Percentiles rank a stretch among this genome's conserved stretches.
phyloP scores from a whole-genome alignment of 1,140 invertebrate genomes.

The Panonychus citri region DNA sequence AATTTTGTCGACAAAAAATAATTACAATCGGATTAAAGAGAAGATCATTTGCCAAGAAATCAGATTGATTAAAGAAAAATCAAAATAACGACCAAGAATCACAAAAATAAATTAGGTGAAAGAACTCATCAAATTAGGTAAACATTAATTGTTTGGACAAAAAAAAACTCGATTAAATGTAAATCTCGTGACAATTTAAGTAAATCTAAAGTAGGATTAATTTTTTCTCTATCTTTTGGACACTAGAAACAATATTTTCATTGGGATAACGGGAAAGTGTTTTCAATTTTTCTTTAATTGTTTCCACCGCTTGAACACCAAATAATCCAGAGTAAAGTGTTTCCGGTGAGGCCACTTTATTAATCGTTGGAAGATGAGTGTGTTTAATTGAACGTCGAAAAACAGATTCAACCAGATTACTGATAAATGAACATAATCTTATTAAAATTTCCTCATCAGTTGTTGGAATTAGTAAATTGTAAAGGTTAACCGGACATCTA shows the following conservation, averaged over 20 bases:
- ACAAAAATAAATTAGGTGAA: too few relatives aligned
- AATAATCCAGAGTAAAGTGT: slow-evolving; percentile 31
- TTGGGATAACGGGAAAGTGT: slow-evolving; percentile 27
- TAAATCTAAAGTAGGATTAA: too few relatives aligned
- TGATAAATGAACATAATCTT: slow-evolving; percentile 30
- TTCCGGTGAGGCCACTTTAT: slow-evolving; percentile 34
- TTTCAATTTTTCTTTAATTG: slow-evolving; percentile 26
- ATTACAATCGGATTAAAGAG: too few relatives aligned
- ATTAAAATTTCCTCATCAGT: slow-evolving; percentile 29
- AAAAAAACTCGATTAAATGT: too few relatives aligned
- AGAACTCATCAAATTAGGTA: too few relatives aligned
- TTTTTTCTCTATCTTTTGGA: slow-evolving; percentile 17
- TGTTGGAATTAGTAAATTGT: slow-evolving; percentile 25
- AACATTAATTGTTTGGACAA: too few relatives aligned
- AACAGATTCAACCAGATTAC: slow-evolving; percentile 27
- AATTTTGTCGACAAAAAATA: too few relatives aligned
- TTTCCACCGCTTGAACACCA: slow-evolving; percentile 24
- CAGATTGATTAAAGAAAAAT: too few relatives aligned
- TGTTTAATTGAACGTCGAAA: slow-evolving; percentile 24
- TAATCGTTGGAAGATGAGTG: slow-evolving; percentile 27
- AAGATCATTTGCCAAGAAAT: too few relatives aligned
- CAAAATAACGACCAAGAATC: too few relatives aligned
- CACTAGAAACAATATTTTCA: slow-evolving; percentile 27
- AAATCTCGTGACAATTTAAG: too few relatives aligned
- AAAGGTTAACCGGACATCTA: slow-evolving; percentile 30